Evolutionary conservation across 2,113 vertebrate species (phyloP).

Genomic region (Ellobius talpinus): DNA sequence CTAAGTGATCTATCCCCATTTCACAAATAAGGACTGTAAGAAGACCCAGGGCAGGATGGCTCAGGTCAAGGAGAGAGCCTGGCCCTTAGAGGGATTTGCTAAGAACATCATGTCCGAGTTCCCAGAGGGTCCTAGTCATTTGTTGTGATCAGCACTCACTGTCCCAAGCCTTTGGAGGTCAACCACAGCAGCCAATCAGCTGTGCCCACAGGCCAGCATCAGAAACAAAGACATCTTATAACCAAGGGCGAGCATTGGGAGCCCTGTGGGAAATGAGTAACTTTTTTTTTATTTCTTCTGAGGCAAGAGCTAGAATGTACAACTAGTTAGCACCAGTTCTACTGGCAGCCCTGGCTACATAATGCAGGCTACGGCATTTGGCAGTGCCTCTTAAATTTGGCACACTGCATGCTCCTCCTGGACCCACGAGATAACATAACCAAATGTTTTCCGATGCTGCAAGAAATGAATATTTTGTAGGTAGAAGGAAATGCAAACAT

Average conservation of each 20-base stretch:
- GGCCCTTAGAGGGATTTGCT: neutral
- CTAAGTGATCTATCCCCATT: neutral
- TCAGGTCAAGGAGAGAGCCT: neutral
- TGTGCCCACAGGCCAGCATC: neutral
- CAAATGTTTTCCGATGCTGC: conserved; percentile 77
- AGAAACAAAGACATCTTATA: conserved; percentile 43
- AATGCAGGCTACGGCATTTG: conserved; percentile 73
- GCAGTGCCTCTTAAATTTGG: conserved; percentile 79
- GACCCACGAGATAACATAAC: conserved; percentile 81
- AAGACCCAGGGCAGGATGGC: too few species aligned
- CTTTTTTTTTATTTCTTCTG: conserved; percentile 53
- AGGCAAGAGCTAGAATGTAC: conserved; percentile 55
- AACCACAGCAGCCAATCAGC: neutral
- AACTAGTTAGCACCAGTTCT: conserved; percentile 48
- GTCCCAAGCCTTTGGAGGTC: neutral
- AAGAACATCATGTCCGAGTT: neutral
- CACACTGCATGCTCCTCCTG: conserved; percentile 75
- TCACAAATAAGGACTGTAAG: neutral
- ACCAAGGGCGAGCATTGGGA: conserved; percentile 14
- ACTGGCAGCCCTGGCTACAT: conserved; percentile 52
- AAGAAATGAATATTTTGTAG: conserved; percentile 77
- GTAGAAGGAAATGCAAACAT: conserved; percentile 75
- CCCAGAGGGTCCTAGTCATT: neutral
- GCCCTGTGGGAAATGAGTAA: conserved; percentile 62
- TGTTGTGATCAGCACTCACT: neutral